Evolutionary conservation across 2,113 vertebrate genomes (phyloP).

Genomic region (Plecturocebus donacophilus): DNA sequence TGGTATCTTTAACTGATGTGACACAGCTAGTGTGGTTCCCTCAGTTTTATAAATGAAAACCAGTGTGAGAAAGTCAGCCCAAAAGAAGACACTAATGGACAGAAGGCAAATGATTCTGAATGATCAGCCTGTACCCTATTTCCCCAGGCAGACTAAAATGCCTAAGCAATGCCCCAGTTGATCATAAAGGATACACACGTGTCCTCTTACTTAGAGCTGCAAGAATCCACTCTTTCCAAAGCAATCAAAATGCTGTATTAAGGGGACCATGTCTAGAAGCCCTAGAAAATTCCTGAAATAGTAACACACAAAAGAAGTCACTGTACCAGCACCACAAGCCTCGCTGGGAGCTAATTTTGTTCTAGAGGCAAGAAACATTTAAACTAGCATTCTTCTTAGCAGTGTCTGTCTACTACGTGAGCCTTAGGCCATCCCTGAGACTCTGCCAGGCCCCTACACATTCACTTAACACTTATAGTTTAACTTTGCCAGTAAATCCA

Average conservation of each 20-base stretch:
- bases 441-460: background rate
- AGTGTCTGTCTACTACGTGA: background rate
- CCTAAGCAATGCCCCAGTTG: background rate
- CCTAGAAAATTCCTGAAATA: background rate
- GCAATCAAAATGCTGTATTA: background rate
- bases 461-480: no score
- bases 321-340: background rate
- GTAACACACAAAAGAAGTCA: background rate
- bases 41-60: background rate
- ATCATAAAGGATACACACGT: background rate
- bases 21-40: background rate
- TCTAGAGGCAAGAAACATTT: background rate
- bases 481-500: background rate
- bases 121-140: background rate
- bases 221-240: background rate
- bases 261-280: background rate
- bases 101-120: background rate
- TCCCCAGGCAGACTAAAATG: background rate
- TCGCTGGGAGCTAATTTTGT: background rate
- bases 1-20: background rate
- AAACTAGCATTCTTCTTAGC: background rate
- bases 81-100: background rate
- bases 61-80: background rate
- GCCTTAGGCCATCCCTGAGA: background rate
- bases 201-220: background rate